Percentiles rank a stretch among this genome's conserved stretches.
Evolutionary conservation across 2,888 invertebrate species (phyloP).

Genomic region (Patella ulyssiponensis): DNA sequence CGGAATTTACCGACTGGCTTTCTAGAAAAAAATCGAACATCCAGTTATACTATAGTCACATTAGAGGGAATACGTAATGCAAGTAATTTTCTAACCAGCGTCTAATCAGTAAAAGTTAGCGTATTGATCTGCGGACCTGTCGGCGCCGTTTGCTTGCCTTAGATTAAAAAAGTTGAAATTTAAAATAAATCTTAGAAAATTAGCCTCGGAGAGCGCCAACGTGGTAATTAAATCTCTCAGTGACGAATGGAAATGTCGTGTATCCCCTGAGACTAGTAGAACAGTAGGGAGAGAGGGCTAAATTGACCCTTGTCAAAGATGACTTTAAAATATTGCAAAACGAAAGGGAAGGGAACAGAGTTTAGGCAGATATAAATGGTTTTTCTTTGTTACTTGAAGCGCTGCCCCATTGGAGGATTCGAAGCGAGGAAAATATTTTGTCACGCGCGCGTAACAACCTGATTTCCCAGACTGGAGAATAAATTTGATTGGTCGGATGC

Average conservation of each 20-base stretch:
- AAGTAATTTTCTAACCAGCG: not conserved
- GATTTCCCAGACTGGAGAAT: not conserved
- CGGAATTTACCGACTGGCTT: too few relatives aligned
- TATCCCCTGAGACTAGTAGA: not conserved
- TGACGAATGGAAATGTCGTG: slow-evolving; percentile 13
- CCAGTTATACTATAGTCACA: too few relatives aligned
- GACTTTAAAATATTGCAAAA: slow-evolving; percentile 11
- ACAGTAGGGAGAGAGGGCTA: slow-evolving; percentile 3
- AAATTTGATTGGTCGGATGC: not conserved
- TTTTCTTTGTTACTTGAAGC: slow-evolving; percentile 24
- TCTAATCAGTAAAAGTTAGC: not conserved
- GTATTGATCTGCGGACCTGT: not conserved
- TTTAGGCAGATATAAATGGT: slow-evolving; percentile 20
- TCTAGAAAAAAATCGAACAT: too few relatives aligned
- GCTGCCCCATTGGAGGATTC: slow-evolving; percentile 16
- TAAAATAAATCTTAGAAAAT: slow-evolving; percentile 10
- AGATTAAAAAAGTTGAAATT: slow-evolving; percentile 1
- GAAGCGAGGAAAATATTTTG: slow-evolving; percentile 14
- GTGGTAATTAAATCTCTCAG: slow-evolving; percentile 3
- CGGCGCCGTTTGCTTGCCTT: not conserved
- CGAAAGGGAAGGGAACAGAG: slow-evolving; percentile 7
- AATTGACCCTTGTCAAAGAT: slow-evolving; percentile 9
- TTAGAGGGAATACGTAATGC: not conserved
- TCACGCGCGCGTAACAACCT: slow-evolving; percentile 12
- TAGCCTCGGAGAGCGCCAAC: slow-evolving; percentile 3